phyloP scores from a whole-genome alignment of 2,797 vertebrate species.

The Prionace glauca region DNA sequence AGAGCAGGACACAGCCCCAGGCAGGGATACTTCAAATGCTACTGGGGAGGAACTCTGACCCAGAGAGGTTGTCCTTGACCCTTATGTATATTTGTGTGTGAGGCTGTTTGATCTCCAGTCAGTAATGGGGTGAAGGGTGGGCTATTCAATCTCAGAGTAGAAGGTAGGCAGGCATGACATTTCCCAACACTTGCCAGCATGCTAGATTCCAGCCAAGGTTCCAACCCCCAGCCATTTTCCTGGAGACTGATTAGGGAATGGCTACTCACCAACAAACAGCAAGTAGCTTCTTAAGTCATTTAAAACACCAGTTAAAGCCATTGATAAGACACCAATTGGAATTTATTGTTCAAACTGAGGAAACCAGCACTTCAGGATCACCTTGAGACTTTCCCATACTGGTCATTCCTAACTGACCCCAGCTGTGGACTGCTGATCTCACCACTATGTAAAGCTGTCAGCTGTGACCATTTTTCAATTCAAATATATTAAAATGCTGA shows the following conservation, averaged over 20 bases:
- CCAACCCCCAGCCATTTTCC: background rate
- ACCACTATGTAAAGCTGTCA: too few relatives aligned
- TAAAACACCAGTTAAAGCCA: background rate
- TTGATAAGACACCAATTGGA: background rate
- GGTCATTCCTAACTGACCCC: background rate
- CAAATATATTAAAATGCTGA: background rate
- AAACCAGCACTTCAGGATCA: background rate
- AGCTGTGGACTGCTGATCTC: background rate
- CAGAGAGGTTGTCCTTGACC: background rate
- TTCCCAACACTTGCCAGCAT: background rate
- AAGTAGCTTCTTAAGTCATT: background rate
- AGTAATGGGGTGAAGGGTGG: background rate
- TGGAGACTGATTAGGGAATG: background rate
- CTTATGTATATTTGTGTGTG: background rate
- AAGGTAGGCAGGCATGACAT: background rate
- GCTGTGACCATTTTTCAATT: too few relatives aligned
- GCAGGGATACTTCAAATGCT: background rate
- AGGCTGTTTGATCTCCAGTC: background rate
- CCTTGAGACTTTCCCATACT: background rate
- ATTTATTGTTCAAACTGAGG: background rate
- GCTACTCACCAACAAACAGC: background rate
- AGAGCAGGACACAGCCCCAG: background rate
- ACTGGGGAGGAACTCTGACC: background rate
- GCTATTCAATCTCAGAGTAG: background rate
- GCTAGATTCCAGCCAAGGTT: background rate